Evolutionary conservation across 2,888 invertebrate genomes (phyloP).

Genomic region (Xestia ashworthii): DNA sequence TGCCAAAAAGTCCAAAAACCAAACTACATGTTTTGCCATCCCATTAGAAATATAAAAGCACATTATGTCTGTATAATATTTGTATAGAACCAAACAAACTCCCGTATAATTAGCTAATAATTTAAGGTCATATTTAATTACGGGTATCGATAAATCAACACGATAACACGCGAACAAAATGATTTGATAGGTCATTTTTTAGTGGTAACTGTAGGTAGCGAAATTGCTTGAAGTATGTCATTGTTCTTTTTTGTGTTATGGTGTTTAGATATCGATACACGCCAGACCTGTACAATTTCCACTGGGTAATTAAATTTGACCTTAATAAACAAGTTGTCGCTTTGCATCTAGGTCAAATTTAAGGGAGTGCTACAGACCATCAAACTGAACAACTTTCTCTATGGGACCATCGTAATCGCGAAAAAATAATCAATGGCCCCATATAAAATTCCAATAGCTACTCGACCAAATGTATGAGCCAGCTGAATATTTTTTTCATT

Average conservation of each 20-base stretch:
- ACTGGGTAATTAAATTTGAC: not conserved
- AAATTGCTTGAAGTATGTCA: not conserved
- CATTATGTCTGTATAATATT: not conserved
- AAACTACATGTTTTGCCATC: constrained; percentile 5
- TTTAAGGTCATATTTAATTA: not conserved
- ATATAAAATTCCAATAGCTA: too few species aligned
- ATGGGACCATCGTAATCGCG: too few species aligned
- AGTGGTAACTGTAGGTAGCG: not conserved
- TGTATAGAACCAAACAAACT: not conserved
- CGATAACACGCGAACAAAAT: not conserved
- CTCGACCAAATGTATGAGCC: too few species aligned
- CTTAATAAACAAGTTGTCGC: not conserved
- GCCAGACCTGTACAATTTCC: not conserved
- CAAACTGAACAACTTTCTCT: too few species aligned
- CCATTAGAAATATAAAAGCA: constrained; percentile 24
- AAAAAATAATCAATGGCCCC: too few species aligned
- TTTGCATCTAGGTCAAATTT: too few species aligned
- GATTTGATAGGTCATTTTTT: not conserved
- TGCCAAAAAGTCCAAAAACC: not conserved
- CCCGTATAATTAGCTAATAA: not conserved
- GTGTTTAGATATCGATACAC: not conserved
- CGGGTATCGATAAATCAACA: not conserved
- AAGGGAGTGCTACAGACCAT: too few species aligned
- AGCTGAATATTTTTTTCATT: too few species aligned
- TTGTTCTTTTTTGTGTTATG: not conserved